A percentile compares a stretch with the other conserved stretches of the same genome.
These are phyloP conservation scores for Conger conger DNA, from an alignment of 2,113 vertebrate genomes.

Conservation along the genomic window DNA sequence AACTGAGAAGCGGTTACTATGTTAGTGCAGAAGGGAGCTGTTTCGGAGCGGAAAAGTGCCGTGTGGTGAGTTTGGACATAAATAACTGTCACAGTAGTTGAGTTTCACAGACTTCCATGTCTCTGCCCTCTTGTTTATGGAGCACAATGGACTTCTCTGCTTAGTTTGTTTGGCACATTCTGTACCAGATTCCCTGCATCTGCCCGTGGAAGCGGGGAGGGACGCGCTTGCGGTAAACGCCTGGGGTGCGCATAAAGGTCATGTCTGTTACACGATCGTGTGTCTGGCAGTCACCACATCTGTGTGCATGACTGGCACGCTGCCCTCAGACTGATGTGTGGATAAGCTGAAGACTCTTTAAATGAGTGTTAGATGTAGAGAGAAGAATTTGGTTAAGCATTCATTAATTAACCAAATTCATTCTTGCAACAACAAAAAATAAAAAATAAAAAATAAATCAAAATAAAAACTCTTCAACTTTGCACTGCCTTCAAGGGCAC, in stretches of 20 bases:
- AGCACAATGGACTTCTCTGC: conserved; percentile 38
- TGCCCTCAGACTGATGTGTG: neutral
- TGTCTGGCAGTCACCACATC: neutral
- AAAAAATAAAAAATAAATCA: no score
- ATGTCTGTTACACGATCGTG: neutral
- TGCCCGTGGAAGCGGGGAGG: neutral
- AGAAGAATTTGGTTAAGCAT: neutral
- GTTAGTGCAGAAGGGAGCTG: neutral
- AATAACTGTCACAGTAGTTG: conserved; percentile 27
- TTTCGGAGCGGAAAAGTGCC: conserved; percentile 23
- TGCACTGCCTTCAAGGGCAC: neutral
- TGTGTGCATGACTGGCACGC: neutral
- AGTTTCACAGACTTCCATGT: neutral
- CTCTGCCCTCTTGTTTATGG: conserved; percentile 15
- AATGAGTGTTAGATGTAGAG: neutral
- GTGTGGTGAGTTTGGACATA: conserved; percentile 19
- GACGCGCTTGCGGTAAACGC: neutral
- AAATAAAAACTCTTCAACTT: no score
- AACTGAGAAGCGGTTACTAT: neutral
- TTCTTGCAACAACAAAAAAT: no score
- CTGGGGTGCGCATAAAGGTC: neutral
- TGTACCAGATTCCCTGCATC: conserved; percentile 12
- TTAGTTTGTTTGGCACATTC: conserved; percentile 29
- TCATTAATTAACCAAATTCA: neutral
- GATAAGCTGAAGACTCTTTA: neutral